Conservation (phyloP, 2,113 vertebrate species). For the Uropsilus gracilis region DNA sequence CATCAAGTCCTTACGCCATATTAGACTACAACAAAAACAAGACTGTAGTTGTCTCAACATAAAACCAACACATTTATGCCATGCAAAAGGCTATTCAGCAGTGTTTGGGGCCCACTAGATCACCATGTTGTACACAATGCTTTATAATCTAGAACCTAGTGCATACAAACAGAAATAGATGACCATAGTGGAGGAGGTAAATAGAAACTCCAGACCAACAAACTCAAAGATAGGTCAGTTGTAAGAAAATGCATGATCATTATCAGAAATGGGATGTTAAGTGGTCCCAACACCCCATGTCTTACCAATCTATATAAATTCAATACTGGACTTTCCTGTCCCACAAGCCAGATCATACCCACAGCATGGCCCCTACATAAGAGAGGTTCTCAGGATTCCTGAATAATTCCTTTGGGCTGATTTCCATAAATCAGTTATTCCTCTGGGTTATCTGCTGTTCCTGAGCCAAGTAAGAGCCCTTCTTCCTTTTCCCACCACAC, state of each 20-base stretch:
- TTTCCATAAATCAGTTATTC: neutral
- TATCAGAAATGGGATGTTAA: neutral
- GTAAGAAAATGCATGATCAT: neutral
- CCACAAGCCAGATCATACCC: neutral
- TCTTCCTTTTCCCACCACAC: neutral
- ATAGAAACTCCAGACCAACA: neutral
- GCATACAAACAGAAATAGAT: neutral
- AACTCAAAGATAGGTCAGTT: neutral
- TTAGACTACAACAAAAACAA: neutral
- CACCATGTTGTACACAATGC: neutral
- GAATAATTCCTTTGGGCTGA: neutral
- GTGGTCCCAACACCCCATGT: neutral
- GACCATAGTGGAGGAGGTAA: neutral
- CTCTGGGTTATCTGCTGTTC: neutral
- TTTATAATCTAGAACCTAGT: neutral
- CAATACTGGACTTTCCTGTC: neutral
- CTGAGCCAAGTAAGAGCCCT: neutral
- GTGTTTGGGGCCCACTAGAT: neutral
- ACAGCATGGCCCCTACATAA: neutral
- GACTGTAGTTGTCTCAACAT: neutral
- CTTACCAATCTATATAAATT: neutral
- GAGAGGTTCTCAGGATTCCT: neutral
- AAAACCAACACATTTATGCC: neutral
- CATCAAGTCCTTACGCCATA: neutral
- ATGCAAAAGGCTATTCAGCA: neutral